Conservation (phyloP, 2,888 invertebrate species). For the Cremastobaeus sp. region DNA sequence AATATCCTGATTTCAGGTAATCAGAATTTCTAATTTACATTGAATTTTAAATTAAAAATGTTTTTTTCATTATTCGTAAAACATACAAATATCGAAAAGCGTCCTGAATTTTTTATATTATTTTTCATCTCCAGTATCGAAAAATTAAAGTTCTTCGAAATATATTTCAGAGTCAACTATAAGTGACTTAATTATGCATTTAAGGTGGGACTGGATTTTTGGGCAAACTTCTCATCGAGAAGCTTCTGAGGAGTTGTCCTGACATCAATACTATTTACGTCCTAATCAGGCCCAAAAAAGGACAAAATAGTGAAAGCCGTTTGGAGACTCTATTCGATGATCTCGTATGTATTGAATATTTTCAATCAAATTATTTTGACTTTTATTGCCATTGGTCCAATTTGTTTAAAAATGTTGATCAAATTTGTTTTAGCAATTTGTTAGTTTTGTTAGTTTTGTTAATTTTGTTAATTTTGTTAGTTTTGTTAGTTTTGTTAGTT, state of each 20-base stretch:
- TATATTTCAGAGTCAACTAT: constrained; percentile 53
- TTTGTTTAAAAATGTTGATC: constrained; percentile 4
- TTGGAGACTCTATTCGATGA: constrained; percentile 85
- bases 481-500: background rate
- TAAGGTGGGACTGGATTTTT: constrained; percentile 79
- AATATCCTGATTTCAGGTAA: constrained; percentile 81
- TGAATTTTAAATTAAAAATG: too few relatives aligned
- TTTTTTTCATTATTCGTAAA: too few relatives aligned
- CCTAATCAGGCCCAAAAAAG: constrained; percentile 81
- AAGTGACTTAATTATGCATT: constrained; percentile 57
- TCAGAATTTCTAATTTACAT: background rate
- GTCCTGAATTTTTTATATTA: too few relatives aligned
- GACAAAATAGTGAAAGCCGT: constrained; percentile 82
- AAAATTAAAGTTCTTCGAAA: constrained; percentile 36
- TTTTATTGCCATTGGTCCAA: too few relatives aligned
- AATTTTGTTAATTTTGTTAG: background rate
- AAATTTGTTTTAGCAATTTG: background rate
- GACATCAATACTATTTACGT: constrained; percentile 80
- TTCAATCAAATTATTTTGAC: too few relatives aligned
- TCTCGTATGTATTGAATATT: constrained; percentile 81
- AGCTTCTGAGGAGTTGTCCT: constrained; percentile 81
- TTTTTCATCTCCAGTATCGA: background rate
- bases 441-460: background rate
- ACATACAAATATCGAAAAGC: too few relatives aligned
- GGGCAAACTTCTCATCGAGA: constrained; percentile 81